A percentile compares a stretch with the other conserved stretches of the same genome.
Conservation (phyloP, 2,797 vertebrate species). For the Trachurus trachurus region DNA sequence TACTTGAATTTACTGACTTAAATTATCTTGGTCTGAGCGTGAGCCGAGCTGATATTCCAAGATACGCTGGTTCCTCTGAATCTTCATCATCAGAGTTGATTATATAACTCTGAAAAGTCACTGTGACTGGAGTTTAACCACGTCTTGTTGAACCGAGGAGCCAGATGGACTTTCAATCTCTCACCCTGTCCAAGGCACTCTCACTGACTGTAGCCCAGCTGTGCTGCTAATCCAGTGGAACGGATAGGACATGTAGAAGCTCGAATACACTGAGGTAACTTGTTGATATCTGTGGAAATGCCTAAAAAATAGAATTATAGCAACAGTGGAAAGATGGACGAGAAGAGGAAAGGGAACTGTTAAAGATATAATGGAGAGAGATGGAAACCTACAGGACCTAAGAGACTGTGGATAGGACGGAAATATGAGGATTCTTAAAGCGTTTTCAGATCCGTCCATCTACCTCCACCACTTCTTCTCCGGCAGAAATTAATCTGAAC, state of each 20-base stretch:
- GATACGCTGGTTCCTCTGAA: not conserved
- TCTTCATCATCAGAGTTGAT: slow-evolving; percentile 14
- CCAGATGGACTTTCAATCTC: slow-evolving; percentile 20
- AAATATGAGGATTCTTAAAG: not conserved
- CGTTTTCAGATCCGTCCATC: not conserved
- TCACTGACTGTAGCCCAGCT: slow-evolving; percentile 14
- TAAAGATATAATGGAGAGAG: not conserved
- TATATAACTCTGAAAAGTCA: slow-evolving; percentile 26
- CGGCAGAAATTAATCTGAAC: slow-evolving; percentile 17
- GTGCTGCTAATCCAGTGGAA: not conserved
- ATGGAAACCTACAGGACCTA: not conserved
- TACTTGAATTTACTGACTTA: not conserved
- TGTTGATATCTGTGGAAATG: not conserved
- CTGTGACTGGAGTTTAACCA: slow-evolving; percentile 26
- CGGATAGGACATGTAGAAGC: not conserved
- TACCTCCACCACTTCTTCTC: not conserved
- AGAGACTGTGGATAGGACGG: not conserved
- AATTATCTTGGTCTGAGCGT: not conserved
- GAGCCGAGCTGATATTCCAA: not conserved
- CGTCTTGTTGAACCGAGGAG: slow-evolving; percentile 10
- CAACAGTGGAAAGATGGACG: not conserved
- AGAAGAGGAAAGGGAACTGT: not conserved
- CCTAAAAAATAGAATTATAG: not conserved
- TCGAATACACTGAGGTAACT: slow-evolving; percentile 6
- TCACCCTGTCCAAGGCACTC: slow-evolving; percentile 2